These are phyloP conservation scores for Aphaenogaster rudis DNA, from an alignment of 1,140 invertebrate species.

Conservation along the genomic window DNA sequence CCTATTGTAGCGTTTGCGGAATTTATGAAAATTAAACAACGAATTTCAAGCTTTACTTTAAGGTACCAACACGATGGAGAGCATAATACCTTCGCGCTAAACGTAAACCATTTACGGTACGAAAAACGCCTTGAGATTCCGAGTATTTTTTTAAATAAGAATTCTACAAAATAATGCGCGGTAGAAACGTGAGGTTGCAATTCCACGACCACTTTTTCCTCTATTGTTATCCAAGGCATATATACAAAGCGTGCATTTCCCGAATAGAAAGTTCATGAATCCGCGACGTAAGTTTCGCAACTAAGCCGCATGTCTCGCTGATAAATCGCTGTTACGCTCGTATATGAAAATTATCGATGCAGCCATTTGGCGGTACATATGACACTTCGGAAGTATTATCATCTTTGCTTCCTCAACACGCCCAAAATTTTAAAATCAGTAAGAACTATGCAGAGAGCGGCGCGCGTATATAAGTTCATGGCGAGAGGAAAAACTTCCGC, in stretches of 20 bases:
- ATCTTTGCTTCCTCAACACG: background rate
- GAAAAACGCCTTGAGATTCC: constrained; percentile 9
- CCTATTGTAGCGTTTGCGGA: background rate
- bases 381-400: constrained; percentile 40
- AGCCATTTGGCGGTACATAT: constrained; percentile 2
- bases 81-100: background rate
- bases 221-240: constrained; percentile 12
- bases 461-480: constrained; percentile 49
- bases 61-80: background rate
- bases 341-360: constrained; percentile 24
- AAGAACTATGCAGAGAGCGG: constrained; percentile 1
- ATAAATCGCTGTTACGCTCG: constrained; percentile 10
- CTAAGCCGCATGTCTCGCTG: constrained; percentile 11
- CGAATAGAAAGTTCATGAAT: constrained; percentile 64
- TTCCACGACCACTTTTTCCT: background rate
- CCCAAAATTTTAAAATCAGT: constrained; percentile 41
- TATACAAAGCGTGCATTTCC: constrained; percentile 22
- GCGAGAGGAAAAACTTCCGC: constrained; percentile 40
- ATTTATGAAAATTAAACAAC: background rate
- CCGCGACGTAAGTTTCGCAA: background rate
- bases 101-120: constrained; percentile 25
- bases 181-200: constrained; percentile 35
- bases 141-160: constrained; percentile 12
- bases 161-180: constrained; percentile 33
- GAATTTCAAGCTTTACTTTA: background rate